Conservation (phyloP, 2,113 vertebrate species). For the Egretta garzetta region DNA sequence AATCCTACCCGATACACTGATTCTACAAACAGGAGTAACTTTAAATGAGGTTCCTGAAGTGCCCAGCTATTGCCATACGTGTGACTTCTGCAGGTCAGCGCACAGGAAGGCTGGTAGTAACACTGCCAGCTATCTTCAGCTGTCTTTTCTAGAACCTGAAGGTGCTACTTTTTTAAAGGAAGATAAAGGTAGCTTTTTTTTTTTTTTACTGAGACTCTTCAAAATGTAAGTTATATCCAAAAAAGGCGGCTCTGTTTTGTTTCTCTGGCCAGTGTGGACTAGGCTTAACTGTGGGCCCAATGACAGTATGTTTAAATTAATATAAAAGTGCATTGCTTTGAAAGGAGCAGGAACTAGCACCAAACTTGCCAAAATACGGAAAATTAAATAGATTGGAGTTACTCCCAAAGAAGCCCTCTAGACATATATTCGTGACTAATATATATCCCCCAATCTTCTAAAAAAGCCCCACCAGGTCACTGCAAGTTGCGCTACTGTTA, state of each 20-base stretch:
- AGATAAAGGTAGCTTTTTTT: background rate
- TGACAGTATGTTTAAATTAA: background rate
- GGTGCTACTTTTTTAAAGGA: background rate
- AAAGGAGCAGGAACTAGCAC: background rate
- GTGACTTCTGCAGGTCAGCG: background rate
- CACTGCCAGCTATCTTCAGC: background rate
- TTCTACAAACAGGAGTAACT: background rate
- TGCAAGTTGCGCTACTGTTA: background rate
- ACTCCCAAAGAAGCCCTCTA: background rate
- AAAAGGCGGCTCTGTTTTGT: background rate
- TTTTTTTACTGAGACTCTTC: background rate
- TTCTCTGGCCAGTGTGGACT: background rate
- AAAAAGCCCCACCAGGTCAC: background rate
- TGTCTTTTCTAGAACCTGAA: background rate
- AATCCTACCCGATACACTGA: background rate
- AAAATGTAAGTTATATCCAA: background rate
- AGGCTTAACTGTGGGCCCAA: background rate
- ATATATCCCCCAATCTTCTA: background rate
- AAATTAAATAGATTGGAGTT: background rate
- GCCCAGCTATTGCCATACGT: background rate
- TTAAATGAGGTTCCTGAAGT: background rate
- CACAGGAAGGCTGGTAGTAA: background rate
- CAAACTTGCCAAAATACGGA: background rate
- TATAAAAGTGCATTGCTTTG: background rate
- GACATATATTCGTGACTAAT: background rate